Evolutionary conservation across 2,797 vertebrate species (phyloP), one percentile per base, ranked within the genome.

Genomic region (Sebastiscus tertius): DNA sequence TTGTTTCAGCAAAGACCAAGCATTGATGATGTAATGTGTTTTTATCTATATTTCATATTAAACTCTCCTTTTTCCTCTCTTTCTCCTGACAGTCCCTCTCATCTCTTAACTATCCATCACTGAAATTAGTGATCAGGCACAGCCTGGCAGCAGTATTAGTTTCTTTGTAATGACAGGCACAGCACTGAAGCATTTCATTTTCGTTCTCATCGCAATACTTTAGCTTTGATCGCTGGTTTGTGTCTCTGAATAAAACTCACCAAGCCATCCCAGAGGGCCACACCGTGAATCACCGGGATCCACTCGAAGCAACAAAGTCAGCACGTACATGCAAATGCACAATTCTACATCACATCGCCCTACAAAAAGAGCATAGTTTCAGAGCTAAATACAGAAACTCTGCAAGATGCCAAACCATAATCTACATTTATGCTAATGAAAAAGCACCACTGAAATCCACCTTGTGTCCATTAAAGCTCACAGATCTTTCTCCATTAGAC

Each of bases 171-270:
- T 77, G 77, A 80, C 62, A 79, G 68, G 33, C 63, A 24, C 70
- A 46, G 55, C 64, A 64, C 59, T 63, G 34, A 79, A 55, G 79
- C 78, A n/a, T 81, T 87, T 86, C 79, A 84, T 84, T 72, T 72
- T 42, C 72, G 39, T 82, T 74, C 85, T 77, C 69, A 77, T 81
- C 54, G 55, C 80, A 75, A 39, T 58, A 70, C 73, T 82, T 77
- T 13, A 26, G 61, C 83, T 91, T 87, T 88, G 83, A 93, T 87
- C 86, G 36, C 74, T 26, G 79, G 80, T 81, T 90, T 81, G 75
- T 80, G 75, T 71, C 72, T 72, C 54, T 72, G 84, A 87, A 88
- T 75, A 36, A 79, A 89, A 79, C 67, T 79, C 77, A 18, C 56
- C 60, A 24, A 86, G 75, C 70, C 31, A 10, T 83, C 84, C 85